These are phyloP conservation scores for Panurus biarmicus DNA, from an alignment of 2,113 vertebrate species.

Conservation along the genomic window DNA sequence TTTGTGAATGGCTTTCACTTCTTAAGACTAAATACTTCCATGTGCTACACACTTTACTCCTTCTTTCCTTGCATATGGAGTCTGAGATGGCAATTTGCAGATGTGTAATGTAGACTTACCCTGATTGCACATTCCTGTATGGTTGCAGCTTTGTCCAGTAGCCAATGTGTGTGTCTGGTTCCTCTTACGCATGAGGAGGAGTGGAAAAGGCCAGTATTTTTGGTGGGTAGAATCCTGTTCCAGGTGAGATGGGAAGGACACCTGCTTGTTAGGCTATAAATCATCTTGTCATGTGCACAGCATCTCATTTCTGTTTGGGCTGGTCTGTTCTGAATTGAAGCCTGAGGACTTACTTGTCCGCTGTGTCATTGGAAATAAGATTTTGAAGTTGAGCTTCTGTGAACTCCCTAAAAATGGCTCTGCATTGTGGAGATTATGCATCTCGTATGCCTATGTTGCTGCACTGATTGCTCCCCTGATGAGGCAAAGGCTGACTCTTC, in stretches of 20 bases:
- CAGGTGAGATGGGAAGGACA: background rate
- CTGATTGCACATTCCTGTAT: fast-evolving
- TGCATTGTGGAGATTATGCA: background rate
- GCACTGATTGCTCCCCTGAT: background rate
- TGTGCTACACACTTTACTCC: background rate
- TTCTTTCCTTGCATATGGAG: background rate
- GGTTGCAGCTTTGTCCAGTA: background rate
- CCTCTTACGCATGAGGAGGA: background rate
- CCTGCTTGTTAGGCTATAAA: background rate
- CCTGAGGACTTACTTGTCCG: background rate
- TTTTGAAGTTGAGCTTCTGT: background rate
- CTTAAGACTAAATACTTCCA: background rate
- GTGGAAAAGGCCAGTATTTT: background rate
- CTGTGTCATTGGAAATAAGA: background rate
- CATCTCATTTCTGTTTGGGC: background rate
- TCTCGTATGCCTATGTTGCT: background rate
- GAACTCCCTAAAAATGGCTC: background rate
- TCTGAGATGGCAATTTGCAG: background rate
- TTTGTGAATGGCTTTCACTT: background rate
- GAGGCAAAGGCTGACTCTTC: background rate
- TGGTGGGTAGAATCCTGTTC: background rate
- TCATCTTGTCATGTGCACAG: background rate
- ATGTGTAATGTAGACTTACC: background rate
- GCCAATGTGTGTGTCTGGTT: background rate
- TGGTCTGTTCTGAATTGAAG: background rate